A percentile compares a stretch with the other conserved stretches of the same genome.
These are phyloP conservation scores for Cladopsammia gracilis DNA, from an alignment of 64 coral and sea anemone species.

Conservation along the genomic window DNA sequence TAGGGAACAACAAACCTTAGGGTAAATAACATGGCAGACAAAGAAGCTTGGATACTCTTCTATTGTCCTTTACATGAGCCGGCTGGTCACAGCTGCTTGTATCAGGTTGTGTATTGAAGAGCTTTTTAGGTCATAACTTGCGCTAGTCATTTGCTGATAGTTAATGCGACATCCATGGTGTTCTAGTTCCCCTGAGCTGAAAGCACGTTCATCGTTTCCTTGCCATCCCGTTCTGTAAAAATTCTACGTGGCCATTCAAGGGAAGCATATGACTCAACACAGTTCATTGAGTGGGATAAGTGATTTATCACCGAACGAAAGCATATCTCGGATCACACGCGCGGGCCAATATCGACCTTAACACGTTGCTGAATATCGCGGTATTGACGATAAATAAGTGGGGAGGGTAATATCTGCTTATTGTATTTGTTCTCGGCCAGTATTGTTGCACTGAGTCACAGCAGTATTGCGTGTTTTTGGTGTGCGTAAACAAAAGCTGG, in stretches of 20 bases:
- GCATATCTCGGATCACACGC: neutral
- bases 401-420: slow-evolving; percentile 32
- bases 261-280: neutral
- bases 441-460: neutral
- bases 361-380: slow-evolving; percentile 29
- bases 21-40: neutral
- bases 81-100: neutral
- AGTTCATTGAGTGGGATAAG: neutral
- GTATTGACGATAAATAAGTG: slow-evolving; percentile 53
- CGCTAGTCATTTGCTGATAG: neutral
- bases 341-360: neutral
- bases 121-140: neutral
- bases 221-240: neutral
- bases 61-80: neutral
- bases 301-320: slow-evolving; percentile 35
- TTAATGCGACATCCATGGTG: neutral
- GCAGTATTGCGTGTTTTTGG: slow-evolving; percentile 24
- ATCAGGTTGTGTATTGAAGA: neutral
- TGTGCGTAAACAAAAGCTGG: neutral
- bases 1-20: neutral
- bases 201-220: neutral
- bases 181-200: neutral
- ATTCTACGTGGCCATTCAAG: neutral
- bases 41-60: neutral
- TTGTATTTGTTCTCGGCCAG: slow-evolving; percentile 19